Evolutionary conservation across 2,113 vertebrate genomes (phyloP), one percentile per base, ranked within the genome.

Genomic region (Rhadina sibilatrix): DNA sequence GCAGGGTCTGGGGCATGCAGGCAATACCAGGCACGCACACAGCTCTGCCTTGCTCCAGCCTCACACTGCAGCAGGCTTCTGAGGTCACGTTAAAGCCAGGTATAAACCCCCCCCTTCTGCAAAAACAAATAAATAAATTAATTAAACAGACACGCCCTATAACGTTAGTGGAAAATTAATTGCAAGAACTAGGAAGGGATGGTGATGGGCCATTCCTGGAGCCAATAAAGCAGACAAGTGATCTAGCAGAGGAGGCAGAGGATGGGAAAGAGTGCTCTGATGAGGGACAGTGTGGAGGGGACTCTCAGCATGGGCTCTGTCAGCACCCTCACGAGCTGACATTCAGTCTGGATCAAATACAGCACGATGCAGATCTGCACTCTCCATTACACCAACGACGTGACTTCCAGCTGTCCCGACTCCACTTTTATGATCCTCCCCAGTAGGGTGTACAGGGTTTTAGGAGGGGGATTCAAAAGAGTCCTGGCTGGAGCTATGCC

Each of bases 331-430:
- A 20, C 0, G 7, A 83, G 59, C 68, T 33, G 75, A 61, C 66
- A 61, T 40, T 40, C 25, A 25, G 28, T 24, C 33, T 86, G 71
- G 66, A 79, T 61, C 46, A 47, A 89, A 76, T 9, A 27, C 88
- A 64, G 37, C 60, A 54, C 0, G 0, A 18, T 49, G 44, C 24
- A 57, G 56, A 40, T 10, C 85, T 84, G 70, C 83, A 76, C 3
- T 0, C 33, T 57, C 57, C 75, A 49, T 87, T 52, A 76, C n/a
- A 42, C 23, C 3, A 0, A 44, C 30, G 70, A 44, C 0, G 0
- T 0, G 2, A 56, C 66, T 79, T 60, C 53, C 83, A 90, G 54
- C 54, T 65, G 14, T 15, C 53, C 1, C 0, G 4, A 49, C 30
- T 44, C 49, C 27, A 12, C 14, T 40, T 69, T 47, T 33, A 10